Base-by-base conservation (phyloP, 1,140 invertebrate genomes). In the Neelides sp. region DNA sequence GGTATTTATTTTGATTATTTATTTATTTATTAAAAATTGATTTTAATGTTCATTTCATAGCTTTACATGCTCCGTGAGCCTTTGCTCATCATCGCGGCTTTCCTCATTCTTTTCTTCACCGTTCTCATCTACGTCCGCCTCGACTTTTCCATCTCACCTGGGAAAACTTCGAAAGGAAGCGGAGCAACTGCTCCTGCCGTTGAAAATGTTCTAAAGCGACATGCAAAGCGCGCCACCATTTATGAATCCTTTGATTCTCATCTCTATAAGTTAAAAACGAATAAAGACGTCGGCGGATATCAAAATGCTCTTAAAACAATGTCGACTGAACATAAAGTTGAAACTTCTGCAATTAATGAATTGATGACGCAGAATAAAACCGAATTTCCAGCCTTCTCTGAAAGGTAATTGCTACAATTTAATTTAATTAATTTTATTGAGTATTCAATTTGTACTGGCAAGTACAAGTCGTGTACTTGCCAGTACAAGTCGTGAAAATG, bases 51-150 rank as follows among this genome's bases (percentile, higher is more conserved):
- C 12, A 10, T 22, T 36, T 52, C 30, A 19, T 27, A 58, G 56
- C 69, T 40, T 34, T 61, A 61, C 35, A 80, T 98, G 76, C 71
- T 98, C 13, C 85, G 92, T 65, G 94, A 98, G 66, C 94, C 94
- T 0, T 64, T 97, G 5, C 66, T 98, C 19, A 81, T 95, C 30
- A 79, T 89, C 44, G 70, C 77, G 24, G 93, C 91, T 53, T 78
- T 98, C 52, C 94, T 91, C 68, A 65, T 89, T 15, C 68, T 98
- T 26, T 98, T 98, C 70, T 62, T 97, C 4, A 68, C 83, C 61
- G 85, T 96, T 30, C 94, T 98, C 63, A 73, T 97, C 58, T 95
- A 94, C 71, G 85, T 96, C 36, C 75, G 94, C 48, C 71, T 98
- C 59, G 94, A 98, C 71, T 96, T 98, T 69, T 91, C 91, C 42